Conservation (phyloP, 2,888 invertebrate species). For the Plusia festucae region DNA sequence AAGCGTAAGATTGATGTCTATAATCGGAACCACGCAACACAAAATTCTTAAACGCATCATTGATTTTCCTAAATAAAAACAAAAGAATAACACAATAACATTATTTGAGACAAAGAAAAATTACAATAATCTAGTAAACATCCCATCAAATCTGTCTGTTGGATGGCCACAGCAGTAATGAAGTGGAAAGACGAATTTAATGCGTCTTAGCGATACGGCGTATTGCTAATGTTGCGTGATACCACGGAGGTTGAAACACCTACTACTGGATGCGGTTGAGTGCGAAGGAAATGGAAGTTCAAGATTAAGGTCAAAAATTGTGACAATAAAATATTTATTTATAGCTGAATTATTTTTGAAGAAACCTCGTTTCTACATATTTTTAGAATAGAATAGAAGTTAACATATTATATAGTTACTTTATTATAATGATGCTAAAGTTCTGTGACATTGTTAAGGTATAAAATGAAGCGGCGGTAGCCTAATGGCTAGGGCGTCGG, state of each 20-base stretch:
- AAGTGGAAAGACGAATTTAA: slow-evolving; percentile 73
- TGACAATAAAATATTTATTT: too few relatives aligned
- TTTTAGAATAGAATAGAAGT: too few relatives aligned
- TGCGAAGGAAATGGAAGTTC: slow-evolving; percentile 26
- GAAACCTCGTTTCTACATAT: too few relatives aligned
- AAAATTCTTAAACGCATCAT: neutral
- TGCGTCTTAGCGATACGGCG: slow-evolving; percentile 66
- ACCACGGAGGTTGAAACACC: slow-evolving; percentile 40
- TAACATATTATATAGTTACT: too few relatives aligned
- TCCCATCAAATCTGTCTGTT: slow-evolving; percentile 51
- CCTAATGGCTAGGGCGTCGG: too few relatives aligned
- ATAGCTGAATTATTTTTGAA: too few relatives aligned
- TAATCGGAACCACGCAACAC: neutral
- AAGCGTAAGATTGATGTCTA: neutral
- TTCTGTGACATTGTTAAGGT: too few relatives aligned
- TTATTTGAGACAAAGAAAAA: slow-evolving; percentile 28
- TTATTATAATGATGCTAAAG: too few relatives aligned
- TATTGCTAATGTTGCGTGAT: slow-evolving; percentile 75
- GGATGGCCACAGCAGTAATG: slow-evolving; percentile 66
- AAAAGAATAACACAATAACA: slow-evolving; percentile 29
- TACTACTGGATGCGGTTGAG: slow-evolving; percentile 31
- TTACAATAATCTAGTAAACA: slow-evolving; percentile 40
- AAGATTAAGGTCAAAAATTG: slow-evolving; percentile 29
- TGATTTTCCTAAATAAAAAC: neutral
- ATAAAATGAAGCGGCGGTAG: too few relatives aligned